Base-by-base conservation (phyloP, 2,113 vertebrate species). In the Athene cunicularia region DNA sequence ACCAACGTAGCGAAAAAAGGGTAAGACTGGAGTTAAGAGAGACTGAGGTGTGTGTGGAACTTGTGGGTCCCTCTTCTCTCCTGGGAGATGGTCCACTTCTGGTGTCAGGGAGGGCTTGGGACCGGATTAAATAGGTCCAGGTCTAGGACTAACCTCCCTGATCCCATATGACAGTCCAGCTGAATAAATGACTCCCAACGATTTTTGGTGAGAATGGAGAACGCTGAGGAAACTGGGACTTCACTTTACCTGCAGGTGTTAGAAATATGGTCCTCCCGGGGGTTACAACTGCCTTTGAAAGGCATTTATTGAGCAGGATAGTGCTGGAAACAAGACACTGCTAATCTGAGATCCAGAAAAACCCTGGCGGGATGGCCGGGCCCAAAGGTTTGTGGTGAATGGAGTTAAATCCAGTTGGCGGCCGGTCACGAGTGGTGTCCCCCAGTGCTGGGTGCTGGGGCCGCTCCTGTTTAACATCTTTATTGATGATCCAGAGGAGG, bases 151-250 rank as follows among this genome's bases (percentile, higher is more conserved):
- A 30, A 35, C 26, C 32, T 67, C 27, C 27, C 47, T 43, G 45
- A 37, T 8, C 26, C 52, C 1, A 0, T 55, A 28, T 14, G n/a
- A 12, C n/a, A 35, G 14, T 11, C 14, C n/a, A 72, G 18, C 12
- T 35, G 12, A 55, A 41, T 21, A 79, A 60, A 60, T 3, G 2
- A 37, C 50, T 74, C 39, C 32, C 53, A 45, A 5, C 4, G 6
- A 7, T 27, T 67, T 60, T 20, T 6, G 32, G 32, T 11, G 32
- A 79, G 73, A 20, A n/a, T 53, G 79, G 39, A 55, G 53, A 73
- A 49, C 30, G 4, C 7, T 9, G 21, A n/a, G 49, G n/a, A 72
- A 56, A 33, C 2, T 70, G 43, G 11, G 72, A 27, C 33, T 52
- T 66, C 14, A 5, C 30, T 60, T 66, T 12, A 52, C 24, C 64